Conservation (phyloP, 2,888 invertebrate species). For the Microplitis manilae region DNA sequence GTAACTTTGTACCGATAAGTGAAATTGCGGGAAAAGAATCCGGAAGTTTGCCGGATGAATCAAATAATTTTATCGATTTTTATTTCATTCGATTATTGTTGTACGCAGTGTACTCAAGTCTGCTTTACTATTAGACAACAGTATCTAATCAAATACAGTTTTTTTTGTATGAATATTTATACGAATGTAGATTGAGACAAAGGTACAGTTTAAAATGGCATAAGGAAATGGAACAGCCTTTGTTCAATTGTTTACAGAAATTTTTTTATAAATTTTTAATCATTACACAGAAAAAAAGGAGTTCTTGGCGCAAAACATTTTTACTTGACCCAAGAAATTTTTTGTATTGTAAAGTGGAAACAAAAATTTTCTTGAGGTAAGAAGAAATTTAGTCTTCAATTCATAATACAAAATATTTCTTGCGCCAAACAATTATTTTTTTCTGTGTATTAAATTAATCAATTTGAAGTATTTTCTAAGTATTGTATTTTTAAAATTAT, state of each 20-base stretch:
- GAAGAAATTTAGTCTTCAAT: too few species aligned
- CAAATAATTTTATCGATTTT: neutral
- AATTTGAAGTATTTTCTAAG: too few species aligned
- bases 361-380: too few species aligned
- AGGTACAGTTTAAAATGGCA: neutral
- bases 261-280: neutral
- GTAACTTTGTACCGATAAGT: neutral
- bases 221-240: neutral
- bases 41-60: slow-evolving; percentile 25
- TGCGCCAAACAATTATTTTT: too few species aligned
- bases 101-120: neutral
- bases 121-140: neutral
- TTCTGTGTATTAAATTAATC: too few species aligned
- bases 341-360: too few species aligned
- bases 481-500: too few species aligned
- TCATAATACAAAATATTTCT: too few species aligned
- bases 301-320: too few species aligned
- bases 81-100: neutral
- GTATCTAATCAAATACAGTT: neutral
- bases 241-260: neutral
- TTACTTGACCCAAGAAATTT: too few species aligned
- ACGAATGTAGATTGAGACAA: neutral
- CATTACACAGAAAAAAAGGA: too few species aligned
- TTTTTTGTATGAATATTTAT: neutral
- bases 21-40: slow-evolving; percentile 15